Evolutionary conservation across 2,113 vertebrate species (phyloP), one percentile per base, ranked within the genome.

Genomic region (Probosciger aterrimus): DNA sequence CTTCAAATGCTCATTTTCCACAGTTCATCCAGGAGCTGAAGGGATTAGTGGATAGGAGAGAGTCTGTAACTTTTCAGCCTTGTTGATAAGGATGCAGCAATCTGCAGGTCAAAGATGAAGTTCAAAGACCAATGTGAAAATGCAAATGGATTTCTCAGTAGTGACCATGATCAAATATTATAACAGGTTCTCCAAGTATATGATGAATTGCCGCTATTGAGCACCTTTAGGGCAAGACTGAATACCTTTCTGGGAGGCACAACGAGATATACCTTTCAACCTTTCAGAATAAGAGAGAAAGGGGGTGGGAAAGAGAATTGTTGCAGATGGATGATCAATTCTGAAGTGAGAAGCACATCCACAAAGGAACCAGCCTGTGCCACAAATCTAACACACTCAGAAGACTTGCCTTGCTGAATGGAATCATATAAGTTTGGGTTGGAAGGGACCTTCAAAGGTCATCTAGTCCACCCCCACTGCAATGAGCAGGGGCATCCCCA

Each of bases 311-410:
- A 95, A 84, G 41, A 50, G 77, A 81, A 88, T 11, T 46, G 19
- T 14, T 82, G 46, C 73, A 81, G 35, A 39, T 83, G 68, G 50
- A 41, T 0, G 2, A 30, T 20, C 19, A 14, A 18, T 37, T 82
- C 46, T 41, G 43, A 71, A 68, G 41, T 1, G 3, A 79, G 55
- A 65, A 78, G 13, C 27, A 10, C 8, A 4, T 33, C 33, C 68
- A 44, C 14, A 60, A 43, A 73, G 39, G 44, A 20, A 68, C 5
- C 4, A 4, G 23, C 3, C 18, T 53, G 30, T 35, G 31, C 15
- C 33, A 19, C 24, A 3, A 4, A 39, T 35, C n/a, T 0, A 1
- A 18, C 24, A 53, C 1, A 3, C n/a, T 77, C 73, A 67, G n/a
- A 60, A 46, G 22, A 7, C 43, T 41, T 86, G 37, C 31, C 67